Evolutionary conservation across 37 sponge, comb jelly and placozoan genomes (phyloP).

Genomic region (Tethya wilhelma): DNA sequence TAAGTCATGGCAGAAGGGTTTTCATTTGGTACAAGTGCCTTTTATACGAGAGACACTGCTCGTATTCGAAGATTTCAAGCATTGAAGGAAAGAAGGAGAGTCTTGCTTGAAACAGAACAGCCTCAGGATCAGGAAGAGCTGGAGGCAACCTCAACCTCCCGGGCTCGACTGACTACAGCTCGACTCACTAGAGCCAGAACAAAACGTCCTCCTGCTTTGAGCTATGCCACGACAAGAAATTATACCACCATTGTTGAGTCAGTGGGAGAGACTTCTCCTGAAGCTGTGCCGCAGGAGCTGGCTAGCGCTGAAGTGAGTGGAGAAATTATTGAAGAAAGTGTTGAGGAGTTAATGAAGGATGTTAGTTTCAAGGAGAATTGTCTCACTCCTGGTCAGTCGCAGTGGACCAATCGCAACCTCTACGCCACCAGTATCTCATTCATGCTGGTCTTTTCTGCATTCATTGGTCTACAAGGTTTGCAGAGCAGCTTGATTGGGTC

Average conservation of each 20-base stretch:
- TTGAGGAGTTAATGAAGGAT: background rate
- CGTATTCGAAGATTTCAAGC: background rate
- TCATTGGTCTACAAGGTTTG: constrained; percentile 35
- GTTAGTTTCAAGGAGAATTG: too few relatives aligned
- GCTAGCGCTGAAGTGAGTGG: background rate
- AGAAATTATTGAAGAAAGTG: background rate
- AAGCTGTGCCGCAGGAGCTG: background rate
- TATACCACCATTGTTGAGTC: too few relatives aligned
- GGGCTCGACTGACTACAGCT: too few relatives aligned
- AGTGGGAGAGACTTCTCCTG: background rate
- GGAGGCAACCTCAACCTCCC: too few relatives aligned
- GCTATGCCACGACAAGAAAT: too few relatives aligned
- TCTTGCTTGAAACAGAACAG: too few relatives aligned
- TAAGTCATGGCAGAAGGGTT: too few relatives aligned
- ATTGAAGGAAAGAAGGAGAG: too few relatives aligned
- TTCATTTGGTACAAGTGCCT: background rate
- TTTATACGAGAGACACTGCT: background rate
- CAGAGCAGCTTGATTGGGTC: constrained; percentile 62
- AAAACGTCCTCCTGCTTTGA: too few relatives aligned
- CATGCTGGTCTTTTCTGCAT: constrained; percentile 46
- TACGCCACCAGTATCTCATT: constrained; percentile 13
- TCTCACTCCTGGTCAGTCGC: background rate
- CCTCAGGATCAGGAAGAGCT: too few relatives aligned
- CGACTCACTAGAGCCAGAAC: too few relatives aligned
- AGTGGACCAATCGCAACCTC: background rate